A percentile compares a stretch with the other conserved stretches of the same genome.
phyloP scores from a whole-genome alignment of 37 sponge, comb jelly and placozoan genomes.

The Agelas oroides region DNA sequence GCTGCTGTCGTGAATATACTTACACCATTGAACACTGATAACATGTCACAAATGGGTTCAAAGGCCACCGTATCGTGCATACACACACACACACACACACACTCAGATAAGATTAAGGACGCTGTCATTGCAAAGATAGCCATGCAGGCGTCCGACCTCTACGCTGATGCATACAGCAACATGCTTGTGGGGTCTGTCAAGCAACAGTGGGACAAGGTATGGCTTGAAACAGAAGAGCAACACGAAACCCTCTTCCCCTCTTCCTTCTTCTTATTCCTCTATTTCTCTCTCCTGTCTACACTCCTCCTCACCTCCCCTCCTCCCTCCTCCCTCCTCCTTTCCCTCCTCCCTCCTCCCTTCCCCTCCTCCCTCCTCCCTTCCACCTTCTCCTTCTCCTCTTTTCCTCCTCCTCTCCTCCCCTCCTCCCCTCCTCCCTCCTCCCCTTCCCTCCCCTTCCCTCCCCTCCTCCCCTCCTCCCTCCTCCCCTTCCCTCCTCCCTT shows the following conservation, averaged over 20 bases:
- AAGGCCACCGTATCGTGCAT: no score
- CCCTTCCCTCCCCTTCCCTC: background rate
- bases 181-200: conserved; percentile 75
- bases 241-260: background rate
- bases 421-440: background rate
- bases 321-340: background rate
- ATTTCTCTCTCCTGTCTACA: no score
- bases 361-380: no score
- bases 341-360: no score
- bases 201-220: conserved; percentile 84
- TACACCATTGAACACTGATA: no score
- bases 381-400: background rate
- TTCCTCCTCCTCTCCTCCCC: background rate
- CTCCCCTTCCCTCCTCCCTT: background rate
- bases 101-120: conserved; percentile 90
- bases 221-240: background rate
- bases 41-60: no score
- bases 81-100: no score
- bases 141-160: conserved; percentile 85
- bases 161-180: conserved; percentile 83
- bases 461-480: background rate
- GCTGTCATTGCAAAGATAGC: conserved; percentile 85
- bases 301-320: background rate
- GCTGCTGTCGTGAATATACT: no score
- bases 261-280: no score